These are phyloP conservation scores for Lophius piscatorius DNA, from an alignment of 2,113 vertebrate species.

Conservation along the genomic window DNA sequence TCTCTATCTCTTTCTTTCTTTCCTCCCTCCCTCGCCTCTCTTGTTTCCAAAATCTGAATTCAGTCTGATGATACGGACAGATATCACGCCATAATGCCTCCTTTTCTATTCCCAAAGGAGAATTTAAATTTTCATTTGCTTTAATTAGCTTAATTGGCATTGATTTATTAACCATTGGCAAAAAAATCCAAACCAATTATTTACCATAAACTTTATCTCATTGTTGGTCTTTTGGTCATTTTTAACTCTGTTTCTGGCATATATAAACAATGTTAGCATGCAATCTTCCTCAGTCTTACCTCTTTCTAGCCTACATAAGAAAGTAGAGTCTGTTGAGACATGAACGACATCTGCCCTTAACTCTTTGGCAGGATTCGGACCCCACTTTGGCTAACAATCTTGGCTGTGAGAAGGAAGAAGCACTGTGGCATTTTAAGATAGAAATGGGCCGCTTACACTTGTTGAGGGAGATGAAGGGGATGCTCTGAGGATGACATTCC, in stretches of 20 bases:
- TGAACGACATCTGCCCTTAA: conserved; percentile 34
- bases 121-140: conserved; percentile 29
- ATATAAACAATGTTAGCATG: not conserved
- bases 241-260: conserved; percentile 5
- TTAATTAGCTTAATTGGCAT: conserved; percentile 38
- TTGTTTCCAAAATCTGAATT: conserved; percentile 35
- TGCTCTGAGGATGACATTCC: conserved; percentile 30
- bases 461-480: not conserved
- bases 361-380: conserved; percentile 38
- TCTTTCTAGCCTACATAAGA: not conserved
- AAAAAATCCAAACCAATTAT: conserved; percentile 46
- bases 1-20: conserved; percentile 33
- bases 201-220: conserved; percentile 16
- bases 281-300: not conserved
- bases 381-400: conserved; percentile 45
- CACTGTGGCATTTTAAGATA: conserved; percentile 14
- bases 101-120: not conserved
- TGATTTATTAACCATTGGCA: conserved; percentile 16
- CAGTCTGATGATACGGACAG: conserved; percentile 15
- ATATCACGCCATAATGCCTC: conserved; percentile 24
- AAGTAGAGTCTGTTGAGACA: conserved; percentile 34
- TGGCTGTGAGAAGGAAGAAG: conserved; percentile 17
- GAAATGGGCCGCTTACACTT: conserved; percentile 13
- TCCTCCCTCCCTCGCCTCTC: conserved; percentile 13
- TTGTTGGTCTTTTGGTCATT: conserved; percentile 14